phyloP scores from a whole-genome alignment of 1,140 invertebrate genomes.

The Melitaea cinxia region DNA sequence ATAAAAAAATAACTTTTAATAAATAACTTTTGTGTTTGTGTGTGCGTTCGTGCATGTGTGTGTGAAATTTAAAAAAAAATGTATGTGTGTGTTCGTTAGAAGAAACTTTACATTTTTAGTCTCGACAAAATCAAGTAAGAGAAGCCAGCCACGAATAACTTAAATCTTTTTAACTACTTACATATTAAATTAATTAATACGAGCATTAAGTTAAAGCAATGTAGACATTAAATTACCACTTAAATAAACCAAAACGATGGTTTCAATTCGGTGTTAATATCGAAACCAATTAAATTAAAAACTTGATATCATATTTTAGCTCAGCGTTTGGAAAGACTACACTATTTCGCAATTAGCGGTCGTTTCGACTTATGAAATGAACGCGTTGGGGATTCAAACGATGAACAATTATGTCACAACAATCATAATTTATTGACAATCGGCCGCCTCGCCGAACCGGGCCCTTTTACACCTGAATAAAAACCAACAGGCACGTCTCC shows the following conservation, averaged over 20 bases:
- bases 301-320: slow-evolving; percentile 8
- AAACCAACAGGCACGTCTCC: slow-evolving; percentile 56
- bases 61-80: neutral
- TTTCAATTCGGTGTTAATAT: neutral
- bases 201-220: neutral
- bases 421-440: slow-evolving; percentile 61
- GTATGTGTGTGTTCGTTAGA: no score
- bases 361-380: slow-evolving; percentile 44
- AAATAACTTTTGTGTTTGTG: no score
- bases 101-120: no score
- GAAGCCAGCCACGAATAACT: no score
- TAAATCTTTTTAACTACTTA: no score
- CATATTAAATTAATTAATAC: neutral
- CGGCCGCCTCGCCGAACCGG: slow-evolving; percentile 38
- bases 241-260: neutral
- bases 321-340: slow-evolving; percentile 11
- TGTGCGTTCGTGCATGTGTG: neutral
- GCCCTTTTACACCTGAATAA: slow-evolving; percentile 55
- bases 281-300: slow-evolving; percentile 10
- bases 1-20: no score
- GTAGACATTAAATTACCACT: neutral
- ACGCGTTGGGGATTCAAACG: slow-evolving; percentile 34
- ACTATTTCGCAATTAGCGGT: slow-evolving; percentile 32
- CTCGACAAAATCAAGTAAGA: no score
- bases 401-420: slow-evolving; percentile 59